Conservation (phyloP, 2,888 invertebrate species). For the Xanthia togata region DNA sequence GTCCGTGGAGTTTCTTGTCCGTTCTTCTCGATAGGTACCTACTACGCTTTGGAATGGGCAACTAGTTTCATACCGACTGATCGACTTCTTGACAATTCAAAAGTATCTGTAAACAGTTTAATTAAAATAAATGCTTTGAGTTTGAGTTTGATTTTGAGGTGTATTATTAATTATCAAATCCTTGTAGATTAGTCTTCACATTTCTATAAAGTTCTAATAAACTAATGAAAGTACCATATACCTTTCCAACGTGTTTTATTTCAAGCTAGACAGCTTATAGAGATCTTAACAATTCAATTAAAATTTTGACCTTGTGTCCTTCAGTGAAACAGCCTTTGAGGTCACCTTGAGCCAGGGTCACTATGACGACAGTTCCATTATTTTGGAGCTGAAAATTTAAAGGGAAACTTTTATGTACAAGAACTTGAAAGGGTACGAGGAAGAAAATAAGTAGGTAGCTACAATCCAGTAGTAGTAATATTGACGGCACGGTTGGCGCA, state of each 20-base stretch:
- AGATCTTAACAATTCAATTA: constrained; percentile 40
- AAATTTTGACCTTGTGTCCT: constrained; percentile 16
- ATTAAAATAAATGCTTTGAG: too few species aligned
- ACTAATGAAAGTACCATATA: constrained; percentile 10
- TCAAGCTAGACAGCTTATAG: constrained; percentile 7
- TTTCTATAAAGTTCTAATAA: not conserved
- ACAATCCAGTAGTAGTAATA: too few species aligned
- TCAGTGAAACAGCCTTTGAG: not conserved
- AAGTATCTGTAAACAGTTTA: too few species aligned
- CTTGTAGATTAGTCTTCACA: not conserved
- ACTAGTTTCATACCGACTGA: too few species aligned
- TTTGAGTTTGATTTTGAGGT: too few species aligned
- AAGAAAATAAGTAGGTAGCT: not conserved
- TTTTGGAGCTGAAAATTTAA: not conserved
- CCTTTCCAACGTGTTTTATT: constrained; percentile 16
- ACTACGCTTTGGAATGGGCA: too few species aligned
- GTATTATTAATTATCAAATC: too few species aligned
- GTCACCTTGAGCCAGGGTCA: not conserved
- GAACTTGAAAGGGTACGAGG: not conserved
- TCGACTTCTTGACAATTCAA: too few species aligned
- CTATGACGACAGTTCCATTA: not conserved
- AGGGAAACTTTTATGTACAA: not conserved
- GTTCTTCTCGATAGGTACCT: too few species aligned
- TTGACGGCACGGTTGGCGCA: too few species aligned
- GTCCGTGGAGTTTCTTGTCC: too few species aligned